Percentiles rank a stretch among this genome's conserved stretches.
Conservation (phyloP, 2,113 vertebrate genomes). For the Oncorhynchus gorbuscha region DNA sequence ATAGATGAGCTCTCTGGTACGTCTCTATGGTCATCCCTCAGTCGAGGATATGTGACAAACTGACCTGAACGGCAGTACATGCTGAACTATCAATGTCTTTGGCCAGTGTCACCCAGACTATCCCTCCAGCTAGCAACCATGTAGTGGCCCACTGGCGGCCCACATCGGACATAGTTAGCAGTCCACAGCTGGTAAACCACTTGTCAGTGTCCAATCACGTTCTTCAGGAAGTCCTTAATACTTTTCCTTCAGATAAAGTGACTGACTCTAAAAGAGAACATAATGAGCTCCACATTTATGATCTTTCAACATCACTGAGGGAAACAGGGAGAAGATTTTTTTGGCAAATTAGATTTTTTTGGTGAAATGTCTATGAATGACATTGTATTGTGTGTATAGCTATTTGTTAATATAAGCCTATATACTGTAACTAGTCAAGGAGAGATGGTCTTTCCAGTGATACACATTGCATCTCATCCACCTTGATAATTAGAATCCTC, state of each 20-base stretch:
- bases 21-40: too few species aligned
- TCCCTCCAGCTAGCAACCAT: too few species aligned
- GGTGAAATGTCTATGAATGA: slow-evolving; percentile 38
- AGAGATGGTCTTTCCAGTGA: neutral
- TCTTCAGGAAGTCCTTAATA: neutral
- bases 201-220: slow-evolving; percentile 14
- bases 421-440: neutral
- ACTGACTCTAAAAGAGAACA: slow-evolving; percentile 36
- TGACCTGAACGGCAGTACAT: too few species aligned
- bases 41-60: too few species aligned
- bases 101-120: too few species aligned
- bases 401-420: too few species aligned
- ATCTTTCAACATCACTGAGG: slow-evolving; percentile 28
- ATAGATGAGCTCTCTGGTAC: too few species aligned
- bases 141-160: too few species aligned
- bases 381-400: too few species aligned
- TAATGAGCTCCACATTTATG: slow-evolving; percentile 54
- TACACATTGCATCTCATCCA: neutral
- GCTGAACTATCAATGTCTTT: too few species aligned
- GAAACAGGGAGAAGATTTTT: slow-evolving; percentile 29
- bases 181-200: neutral
- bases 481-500: neutral
- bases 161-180: too few species aligned
- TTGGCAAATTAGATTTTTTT: slow-evolving; percentile 41
- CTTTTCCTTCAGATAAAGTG: slow-evolving; percentile 13